Evolutionary conservation across 1,140 invertebrate genomes (phyloP), one percentile per base, ranked within the genome.

Genomic region (Hylyphantes graminicola): DNA sequence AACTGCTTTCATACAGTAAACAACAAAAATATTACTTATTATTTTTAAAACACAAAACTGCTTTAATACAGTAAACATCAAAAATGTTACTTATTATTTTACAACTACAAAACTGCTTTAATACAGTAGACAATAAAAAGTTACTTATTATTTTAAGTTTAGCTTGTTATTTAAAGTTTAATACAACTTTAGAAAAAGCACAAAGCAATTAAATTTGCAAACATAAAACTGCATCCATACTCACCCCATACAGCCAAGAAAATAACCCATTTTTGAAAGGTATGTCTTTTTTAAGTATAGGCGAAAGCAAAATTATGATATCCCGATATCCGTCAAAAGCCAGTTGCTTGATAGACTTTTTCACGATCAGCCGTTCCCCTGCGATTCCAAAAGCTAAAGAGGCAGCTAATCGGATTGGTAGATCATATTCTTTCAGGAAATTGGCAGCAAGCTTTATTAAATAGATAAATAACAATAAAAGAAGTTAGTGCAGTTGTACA

Each of bases 201-300:
- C n/a, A 64, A 15, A 64, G 21, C 7, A n/a, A 65, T 89, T 86
- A 87, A 91, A 91, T 89, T 90, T 90, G 67, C 73, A 57, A 59
- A 73, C 35, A 70, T 70, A 2, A 51, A 76, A 63, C n/a, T 51
- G 17, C 54, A 51, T 2, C 17, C 19, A 54, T 64, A 59, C 82
- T 51, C 70, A 85, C 82, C 35, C 82, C 82, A 85, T 85, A 85
- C 13, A 85, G 35, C 82, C 82, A 85, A 5, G 82, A 19, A 77
- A 85, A 85, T 35, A 85, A 63, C 19, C 82, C 82, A 68, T 77
- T 70, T 70, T 85, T 85, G 54, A 85, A 85, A 7, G 82, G 82
- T 61, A 85, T 85, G 54, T 85, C 82, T 0, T 21, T 63, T 51
- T 85, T 85, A 0, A 85, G 57, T 8, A 85, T 64, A 12, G 82